Evolutionary conservation across 2,113 vertebrate genomes (phyloP).

Genomic region (Tauraco erythrolophus): DNA sequence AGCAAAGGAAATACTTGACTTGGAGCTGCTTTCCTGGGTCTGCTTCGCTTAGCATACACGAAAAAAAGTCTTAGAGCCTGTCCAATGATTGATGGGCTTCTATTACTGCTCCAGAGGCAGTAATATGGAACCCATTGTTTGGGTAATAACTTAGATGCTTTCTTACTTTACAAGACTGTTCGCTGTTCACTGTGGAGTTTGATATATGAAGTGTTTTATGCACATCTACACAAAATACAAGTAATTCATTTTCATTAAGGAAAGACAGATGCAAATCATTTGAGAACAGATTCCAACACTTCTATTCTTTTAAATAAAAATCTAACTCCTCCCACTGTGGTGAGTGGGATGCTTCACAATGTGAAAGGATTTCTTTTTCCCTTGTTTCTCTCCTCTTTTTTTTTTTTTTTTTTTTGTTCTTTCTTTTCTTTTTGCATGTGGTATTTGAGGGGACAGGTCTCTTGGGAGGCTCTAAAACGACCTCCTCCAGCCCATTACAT

Average conservation of each 20-base stretch:
- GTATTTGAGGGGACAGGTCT: background rate
- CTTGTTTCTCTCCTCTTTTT: background rate
- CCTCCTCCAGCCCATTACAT: background rate
- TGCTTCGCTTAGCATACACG: background rate
- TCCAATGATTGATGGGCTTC: background rate
- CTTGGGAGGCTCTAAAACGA: background rate
- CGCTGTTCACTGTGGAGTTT: background rate
- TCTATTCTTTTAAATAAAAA: background rate
- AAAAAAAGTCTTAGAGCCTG: background rate
- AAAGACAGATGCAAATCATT: background rate
- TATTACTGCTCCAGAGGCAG: background rate
- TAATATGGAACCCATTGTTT: background rate
- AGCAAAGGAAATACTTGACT: background rate
- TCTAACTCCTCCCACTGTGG: background rate
- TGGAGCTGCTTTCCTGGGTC: background rate
- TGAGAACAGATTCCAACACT: background rate
- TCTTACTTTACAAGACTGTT: background rate
- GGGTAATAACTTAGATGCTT: background rate
- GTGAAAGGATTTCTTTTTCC: background rate
- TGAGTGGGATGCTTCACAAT: background rate
- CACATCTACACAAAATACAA: background rate
- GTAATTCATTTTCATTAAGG: background rate
- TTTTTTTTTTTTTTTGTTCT: fast-evolving
- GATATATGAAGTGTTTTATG: background rate
- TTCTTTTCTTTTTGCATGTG: fast-evolving